These are phyloP conservation scores for Callinectes sapidus DNA, from an alignment of 2,888 invertebrate genomes.

Conservation along the genomic window DNA sequence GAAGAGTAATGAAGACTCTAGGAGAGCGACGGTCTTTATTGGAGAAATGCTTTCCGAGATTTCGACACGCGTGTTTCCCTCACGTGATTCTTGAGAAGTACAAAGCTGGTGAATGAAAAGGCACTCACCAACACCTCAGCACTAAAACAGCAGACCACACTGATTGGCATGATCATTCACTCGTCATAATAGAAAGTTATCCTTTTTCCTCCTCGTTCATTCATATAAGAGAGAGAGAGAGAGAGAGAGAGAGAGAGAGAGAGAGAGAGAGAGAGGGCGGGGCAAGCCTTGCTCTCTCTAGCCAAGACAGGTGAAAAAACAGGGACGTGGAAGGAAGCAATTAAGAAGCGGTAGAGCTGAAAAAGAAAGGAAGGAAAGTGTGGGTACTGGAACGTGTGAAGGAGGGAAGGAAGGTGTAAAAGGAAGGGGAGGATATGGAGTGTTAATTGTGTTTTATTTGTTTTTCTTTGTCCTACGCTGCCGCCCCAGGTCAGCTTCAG, in stretches of 20 bases:
- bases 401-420: not conserved
- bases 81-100: too few relatives aligned
- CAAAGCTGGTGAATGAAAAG: too few relatives aligned
- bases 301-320: not conserved
- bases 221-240: not conserved
- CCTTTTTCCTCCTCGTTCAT: too few relatives aligned
- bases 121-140: too few relatives aligned
- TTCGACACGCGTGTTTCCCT: too few relatives aligned
- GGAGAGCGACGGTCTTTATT: too few relatives aligned
- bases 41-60: too few relatives aligned
- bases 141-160: too few relatives aligned
- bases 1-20: too few relatives aligned
- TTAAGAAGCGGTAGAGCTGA: slow-evolving; percentile 6
- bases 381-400: not conserved
- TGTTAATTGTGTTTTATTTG: not conserved
- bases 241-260: slow-evolving; percentile 20
- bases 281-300: too few relatives aligned
- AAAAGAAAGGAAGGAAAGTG: slow-evolving; percentile 27
- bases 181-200: too few relatives aligned
- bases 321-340: slow-evolving; percentile 7
- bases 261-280: slow-evolving; percentile 20
- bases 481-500: not conserved
- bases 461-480: not conserved
- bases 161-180: too few relatives aligned
- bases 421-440: not conserved